Evolutionary conservation across 2,888 invertebrate genomes (phyloP).

Genomic region (Limnephilus auricula): DNA sequence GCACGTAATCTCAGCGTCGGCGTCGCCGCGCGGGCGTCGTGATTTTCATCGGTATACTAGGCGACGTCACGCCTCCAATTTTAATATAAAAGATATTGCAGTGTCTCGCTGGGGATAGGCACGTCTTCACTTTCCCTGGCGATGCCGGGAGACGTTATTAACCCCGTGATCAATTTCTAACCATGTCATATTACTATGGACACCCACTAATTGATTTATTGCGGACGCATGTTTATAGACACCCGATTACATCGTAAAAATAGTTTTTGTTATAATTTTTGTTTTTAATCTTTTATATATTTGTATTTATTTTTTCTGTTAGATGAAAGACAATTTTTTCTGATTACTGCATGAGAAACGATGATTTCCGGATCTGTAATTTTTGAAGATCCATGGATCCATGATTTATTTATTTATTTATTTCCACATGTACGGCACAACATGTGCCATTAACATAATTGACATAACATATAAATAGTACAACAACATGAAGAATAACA

Average conservation of each 20-base stretch:
- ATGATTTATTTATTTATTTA: too few relatives aligned
- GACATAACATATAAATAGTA: too few relatives aligned
- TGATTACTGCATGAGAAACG: too few relatives aligned
- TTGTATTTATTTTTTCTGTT: too few relatives aligned
- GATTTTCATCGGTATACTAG: neutral
- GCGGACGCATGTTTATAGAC: neutral
- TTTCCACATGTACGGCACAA: too few relatives aligned
- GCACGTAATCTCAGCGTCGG: neutral
- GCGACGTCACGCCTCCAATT: neutral
- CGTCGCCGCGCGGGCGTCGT: neutral
- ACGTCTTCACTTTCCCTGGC: conserved; percentile 20
- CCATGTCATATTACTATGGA: conserved; percentile 37
- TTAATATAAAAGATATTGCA: conserved; percentile 48
- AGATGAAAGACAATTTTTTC: too few relatives aligned
- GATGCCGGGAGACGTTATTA: neutral
- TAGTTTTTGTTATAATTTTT: neutral
- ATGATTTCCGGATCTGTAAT: too few relatives aligned
- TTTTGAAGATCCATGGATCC: too few relatives aligned
- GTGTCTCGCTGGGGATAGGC: conserved; percentile 34
- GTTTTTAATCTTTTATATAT: too few relatives aligned
- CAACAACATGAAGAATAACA: too few relatives aligned
- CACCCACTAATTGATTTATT: conserved; percentile 46
- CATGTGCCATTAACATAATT: too few relatives aligned
- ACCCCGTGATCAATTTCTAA: conserved; percentile 27
- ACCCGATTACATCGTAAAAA: neutral